Percentiles rank a stretch among this genome's conserved stretches.
Evolutionary conservation across 2,797 vertebrate species (phyloP).

Genomic region (Oreonectes daqikongensis): DNA sequence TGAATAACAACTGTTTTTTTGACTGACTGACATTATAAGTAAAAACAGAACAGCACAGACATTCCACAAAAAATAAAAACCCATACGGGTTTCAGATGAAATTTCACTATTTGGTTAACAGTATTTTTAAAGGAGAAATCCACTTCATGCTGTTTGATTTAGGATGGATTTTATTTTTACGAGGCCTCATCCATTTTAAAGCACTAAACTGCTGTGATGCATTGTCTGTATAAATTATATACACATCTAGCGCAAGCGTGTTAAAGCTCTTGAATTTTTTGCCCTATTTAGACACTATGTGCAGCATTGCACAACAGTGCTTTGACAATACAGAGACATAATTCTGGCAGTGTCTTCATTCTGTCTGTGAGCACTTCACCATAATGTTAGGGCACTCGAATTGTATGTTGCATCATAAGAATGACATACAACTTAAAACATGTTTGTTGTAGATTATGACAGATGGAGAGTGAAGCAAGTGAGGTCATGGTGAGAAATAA

Average conservation of each 20-base stretch:
- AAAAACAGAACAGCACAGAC: too few species aligned
- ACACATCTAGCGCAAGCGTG: not conserved
- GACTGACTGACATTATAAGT: too few species aligned
- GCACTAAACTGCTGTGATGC: too few species aligned
- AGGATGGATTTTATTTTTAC: too few species aligned
- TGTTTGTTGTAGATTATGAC: conserved; percentile 9
- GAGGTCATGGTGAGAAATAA: conserved; percentile 20
- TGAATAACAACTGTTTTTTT: too few species aligned
- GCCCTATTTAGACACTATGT: not conserved
- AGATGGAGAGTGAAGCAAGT: not conserved
- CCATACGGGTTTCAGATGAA: too few species aligned
- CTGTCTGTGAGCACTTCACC: conserved; percentile 30
- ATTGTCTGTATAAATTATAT: not conserved
- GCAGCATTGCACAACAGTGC: conserved; percentile 20
- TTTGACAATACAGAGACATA: conserved; percentile 7
- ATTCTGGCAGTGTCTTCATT: not conserved
- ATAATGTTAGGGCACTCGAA: conserved; percentile 30
- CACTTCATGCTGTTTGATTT: too few species aligned
- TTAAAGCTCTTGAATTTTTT: conserved; percentile 6
- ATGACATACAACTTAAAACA: too few species aligned
- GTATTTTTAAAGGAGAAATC: too few species aligned
- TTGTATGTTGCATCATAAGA: conserved; percentile 9
- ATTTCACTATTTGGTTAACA: too few species aligned
- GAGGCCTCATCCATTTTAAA: too few species aligned
- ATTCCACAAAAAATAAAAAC: too few species aligned